Evolutionary conservation across 2,888 invertebrate genomes (phyloP), one percentile per base, ranked within the genome.

Genomic region (Machimus rusticus): DNA sequence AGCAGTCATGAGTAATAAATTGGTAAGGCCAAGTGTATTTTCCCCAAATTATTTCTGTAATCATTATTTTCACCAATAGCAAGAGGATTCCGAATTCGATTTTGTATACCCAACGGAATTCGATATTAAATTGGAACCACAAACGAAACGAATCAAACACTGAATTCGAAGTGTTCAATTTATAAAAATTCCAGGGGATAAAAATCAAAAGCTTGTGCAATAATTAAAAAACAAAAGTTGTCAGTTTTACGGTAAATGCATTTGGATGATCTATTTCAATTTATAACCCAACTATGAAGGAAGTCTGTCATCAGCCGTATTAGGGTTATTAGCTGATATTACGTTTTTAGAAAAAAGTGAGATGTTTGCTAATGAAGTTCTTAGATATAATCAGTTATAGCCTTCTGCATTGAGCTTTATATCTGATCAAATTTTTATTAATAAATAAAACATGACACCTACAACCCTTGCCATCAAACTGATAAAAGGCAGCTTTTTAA

Each of bases 1-100:
- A 91, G 98, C 98, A 90, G 98, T 99, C 89, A 98, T 99, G 96
- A 93, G 94, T 86, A 94, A 93, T 85, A 66, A 84, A 37, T 43
- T 85, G 74, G 85, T 85, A 85, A 85, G 74, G 16, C 14, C 28
- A 85, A 16, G n/a, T 74, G 12, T 34, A 23, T 74, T 28, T 79
- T 16, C 46, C 12, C 23, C 79, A 43, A 46, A 37, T 81, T 51
- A 66, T 28, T 66, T 34, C 16, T 57, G 28, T 57, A 34, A 82
- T 16, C 19, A 84, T 74, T 66, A 84, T 74, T 81, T 55, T 81
- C 39, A 31, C 19, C n/a, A 55, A 31, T 78, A 91, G 90, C 90
- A 92, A 90, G 91, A 91, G 88, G 91, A 92, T 84, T 90, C 91
- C 87, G 92, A 92, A 87, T 91, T 91, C 88, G 92, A 92, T 87